Base-by-base conservation (phyloP, 2,888 invertebrate species). In the Homarus gammarus region DNA sequence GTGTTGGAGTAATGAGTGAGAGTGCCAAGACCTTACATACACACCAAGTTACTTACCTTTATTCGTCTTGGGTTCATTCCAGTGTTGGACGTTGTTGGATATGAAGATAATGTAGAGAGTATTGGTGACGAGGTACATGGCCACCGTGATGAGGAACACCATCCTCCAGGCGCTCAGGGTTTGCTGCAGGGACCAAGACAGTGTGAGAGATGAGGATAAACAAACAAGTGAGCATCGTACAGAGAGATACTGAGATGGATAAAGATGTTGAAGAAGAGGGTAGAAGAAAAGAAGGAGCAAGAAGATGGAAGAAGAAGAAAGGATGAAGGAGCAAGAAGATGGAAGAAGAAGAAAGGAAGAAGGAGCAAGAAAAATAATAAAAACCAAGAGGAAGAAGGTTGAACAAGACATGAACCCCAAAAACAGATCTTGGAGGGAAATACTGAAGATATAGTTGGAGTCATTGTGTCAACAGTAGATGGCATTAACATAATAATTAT, bases 111-210 rank as follows among this genome's bases (percentile, higher is more conserved):
- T 51, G 84, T 89, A 89, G 72, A 84, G n/a, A 2, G 88, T 89
- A 31, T 82, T 38, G 31, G 84, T 84, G 40, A 89, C 56, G 68
- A 78, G 70, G 70, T 89, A 89, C 1, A 84, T 61, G 8, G 70
- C 84, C 8, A 78, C 84, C 0, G 88, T 84, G 56, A 89, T 84
- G n/a, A 89, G 77, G 88, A 89, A 89, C 38, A 89, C 84, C n/a
- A 61, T 49, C 68, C 88, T 70, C 88, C 88, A 89, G 2, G 88
- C 88, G 33, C 83, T 84, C 36, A 89, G 33, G 6, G 88, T 89
- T 89, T 89, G 88, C 88, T 89, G 82, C 2, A 18, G 6, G n/a
- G 51, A 38, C 36, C 22, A 56, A 36, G 22, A 49, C 33, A 38
- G 31, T 18, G 40, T 72, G 22, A 72, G 36, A 38, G 38, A 36